Percentiles rank a stretch among this genome's conserved stretches.
phyloP scores from a whole-genome alignment of 1,140 invertebrate genomes.

The Macrocentrus cingulum region DNA sequence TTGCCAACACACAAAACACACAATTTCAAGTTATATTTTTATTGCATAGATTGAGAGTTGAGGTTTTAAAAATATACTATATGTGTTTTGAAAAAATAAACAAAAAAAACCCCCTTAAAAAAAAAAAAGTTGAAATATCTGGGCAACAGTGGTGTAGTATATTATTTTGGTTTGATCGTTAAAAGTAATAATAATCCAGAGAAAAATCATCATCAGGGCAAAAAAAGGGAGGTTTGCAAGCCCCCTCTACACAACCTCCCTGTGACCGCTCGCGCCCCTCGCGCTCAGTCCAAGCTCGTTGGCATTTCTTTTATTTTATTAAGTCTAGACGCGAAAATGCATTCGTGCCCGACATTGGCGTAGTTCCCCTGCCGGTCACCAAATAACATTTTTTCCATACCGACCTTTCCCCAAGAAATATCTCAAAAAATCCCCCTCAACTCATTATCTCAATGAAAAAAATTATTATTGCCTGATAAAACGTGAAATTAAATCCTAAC shows the following conservation, averaged over 20 bases:
- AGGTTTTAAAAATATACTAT: neutral
- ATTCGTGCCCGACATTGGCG: constrained; percentile 53
- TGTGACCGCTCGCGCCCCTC: constrained; percentile 28
- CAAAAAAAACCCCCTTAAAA: too few species aligned
- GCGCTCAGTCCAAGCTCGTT: constrained; percentile 37
- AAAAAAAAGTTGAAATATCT: too few species aligned
- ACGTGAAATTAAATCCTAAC: neutral
- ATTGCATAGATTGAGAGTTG: too few species aligned
- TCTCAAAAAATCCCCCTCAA: neutral
- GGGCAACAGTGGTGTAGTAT: too few species aligned
- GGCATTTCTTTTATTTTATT: constrained; percentile 57
- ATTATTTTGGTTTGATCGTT: too few species aligned
- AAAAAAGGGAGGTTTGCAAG: too few species aligned
- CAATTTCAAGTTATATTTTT: constrained; percentile 27
- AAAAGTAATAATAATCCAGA: too few species aligned
- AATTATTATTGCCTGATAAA: too few species aligned
- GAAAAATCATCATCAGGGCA: too few species aligned
- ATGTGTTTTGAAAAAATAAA: too few species aligned
- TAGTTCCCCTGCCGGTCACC: constrained; percentile 37
- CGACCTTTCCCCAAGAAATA: constrained; percentile 18
- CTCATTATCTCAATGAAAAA: too few species aligned
- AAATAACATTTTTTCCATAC: constrained; percentile 24
- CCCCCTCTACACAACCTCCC: constrained; percentile 8
- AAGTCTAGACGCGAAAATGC: constrained; percentile 59
- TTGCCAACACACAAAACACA: constrained; percentile 22